These are phyloP conservation scores for Caenorhabditis latens DNA, from an alignment of 1,140 invertebrate species.

Conservation along the genomic window DNA sequence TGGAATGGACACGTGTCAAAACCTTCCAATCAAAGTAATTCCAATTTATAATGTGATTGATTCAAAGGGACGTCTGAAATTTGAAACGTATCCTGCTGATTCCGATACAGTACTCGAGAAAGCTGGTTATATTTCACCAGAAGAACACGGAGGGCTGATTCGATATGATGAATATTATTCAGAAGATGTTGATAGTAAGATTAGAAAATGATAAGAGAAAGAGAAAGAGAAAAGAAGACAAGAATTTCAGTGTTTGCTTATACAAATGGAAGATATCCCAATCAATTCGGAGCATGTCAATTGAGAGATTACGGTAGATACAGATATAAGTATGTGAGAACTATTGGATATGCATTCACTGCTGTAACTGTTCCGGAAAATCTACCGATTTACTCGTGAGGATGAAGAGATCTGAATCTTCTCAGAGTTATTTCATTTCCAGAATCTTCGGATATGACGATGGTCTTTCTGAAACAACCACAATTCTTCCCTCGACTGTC, in stretches of 20 bases:
- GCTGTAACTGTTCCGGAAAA: background rate
- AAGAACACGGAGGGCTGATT: background rate
- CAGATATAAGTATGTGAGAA: slow-evolving; percentile 12
- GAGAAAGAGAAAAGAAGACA: background rate
- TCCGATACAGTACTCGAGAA: background rate
- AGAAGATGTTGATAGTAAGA: background rate
- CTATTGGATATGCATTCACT: slow-evolving; percentile 10
- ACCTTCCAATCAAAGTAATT: background rate
- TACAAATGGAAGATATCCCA: background rate
- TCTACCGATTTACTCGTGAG: background rate
- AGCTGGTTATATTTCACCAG: background rate
- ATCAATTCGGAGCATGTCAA: slow-evolving; percentile 2
- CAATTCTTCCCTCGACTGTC: background rate
- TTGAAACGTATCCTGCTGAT: background rate
- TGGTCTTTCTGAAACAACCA: background rate
- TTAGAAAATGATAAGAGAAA: background rate
- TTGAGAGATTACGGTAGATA: background rate
- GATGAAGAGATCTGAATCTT: too few species aligned
- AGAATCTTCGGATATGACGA: slow-evolving; percentile 7
- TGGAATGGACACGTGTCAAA: background rate
- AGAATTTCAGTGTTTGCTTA: slow-evolving; percentile 6
- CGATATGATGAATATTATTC: slow-evolving; percentile 33
- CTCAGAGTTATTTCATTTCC: background rate
- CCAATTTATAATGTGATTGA: background rate
- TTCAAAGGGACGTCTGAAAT: background rate